These are phyloP conservation scores for Halichoeres trimaculatus DNA, from an alignment of 2,113 vertebrate species.

Conservation along the genomic window DNA sequence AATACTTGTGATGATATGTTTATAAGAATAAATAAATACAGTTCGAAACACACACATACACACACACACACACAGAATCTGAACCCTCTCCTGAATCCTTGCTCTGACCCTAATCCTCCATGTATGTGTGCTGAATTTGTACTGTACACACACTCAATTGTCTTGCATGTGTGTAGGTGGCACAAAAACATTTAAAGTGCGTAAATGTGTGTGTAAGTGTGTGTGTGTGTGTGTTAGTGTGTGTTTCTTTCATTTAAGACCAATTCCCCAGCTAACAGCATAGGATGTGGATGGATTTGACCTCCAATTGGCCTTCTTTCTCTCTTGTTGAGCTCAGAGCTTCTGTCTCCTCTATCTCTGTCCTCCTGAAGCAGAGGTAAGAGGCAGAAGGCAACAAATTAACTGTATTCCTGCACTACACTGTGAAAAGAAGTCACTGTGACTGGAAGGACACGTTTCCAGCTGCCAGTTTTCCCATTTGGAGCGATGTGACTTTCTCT, in stretches of 20 bases:
- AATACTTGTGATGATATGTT: not conserved
- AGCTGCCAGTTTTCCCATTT: not conserved
- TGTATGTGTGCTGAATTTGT: conserved; percentile 20
- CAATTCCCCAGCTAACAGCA: conserved; percentile 49
- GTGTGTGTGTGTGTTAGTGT: too few relatives aligned
- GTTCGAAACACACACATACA: not conserved
- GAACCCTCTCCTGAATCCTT: conserved; percentile 44
- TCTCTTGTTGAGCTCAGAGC: conserved; percentile 38
- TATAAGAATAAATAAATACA: conserved; percentile 27
- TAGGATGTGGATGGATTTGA: conserved; percentile 43
- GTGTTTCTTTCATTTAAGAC: conserved; percentile 48
- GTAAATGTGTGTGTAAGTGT: not conserved
- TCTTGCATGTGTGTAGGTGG: conserved; percentile 20
- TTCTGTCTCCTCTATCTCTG: conserved; percentile 8
- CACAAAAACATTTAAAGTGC: conserved; percentile 8
- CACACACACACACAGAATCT: not conserved
- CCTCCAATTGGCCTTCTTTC: conserved; percentile 47
- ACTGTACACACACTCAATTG: not conserved
- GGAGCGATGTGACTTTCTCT: not conserved
- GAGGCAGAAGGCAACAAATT: conserved; percentile 39
- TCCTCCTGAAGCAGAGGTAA: conserved; percentile 25
- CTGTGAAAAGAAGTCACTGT: conserved; percentile 12
- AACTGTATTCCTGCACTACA: conserved; percentile 19
- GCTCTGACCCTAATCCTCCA: conserved; percentile 48
- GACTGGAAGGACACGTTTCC: not conserved